Conservation (phyloP, 1,140 invertebrate genomes). For the Lutraria rhynchaena region DNA sequence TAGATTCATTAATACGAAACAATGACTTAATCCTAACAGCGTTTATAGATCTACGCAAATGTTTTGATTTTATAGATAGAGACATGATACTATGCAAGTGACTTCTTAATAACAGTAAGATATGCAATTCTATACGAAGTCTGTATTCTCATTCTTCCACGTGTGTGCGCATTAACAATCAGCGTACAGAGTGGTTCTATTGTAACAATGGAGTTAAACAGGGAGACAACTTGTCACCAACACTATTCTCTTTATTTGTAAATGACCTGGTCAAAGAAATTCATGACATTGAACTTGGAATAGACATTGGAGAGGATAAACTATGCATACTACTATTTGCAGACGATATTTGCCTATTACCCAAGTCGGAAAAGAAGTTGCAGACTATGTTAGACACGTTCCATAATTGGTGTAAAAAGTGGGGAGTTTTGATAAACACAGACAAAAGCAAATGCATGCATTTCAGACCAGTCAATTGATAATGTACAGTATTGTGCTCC, state of each 20-base stretch:
- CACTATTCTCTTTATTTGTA: slow-evolving; percentile 25
- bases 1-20: too few species aligned
- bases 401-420: slow-evolving; percentile 15
- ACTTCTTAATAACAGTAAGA: too few species aligned
- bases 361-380: not conserved
- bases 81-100: too few species aligned
- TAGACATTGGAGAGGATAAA: not conserved
- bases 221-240: too few species aligned
- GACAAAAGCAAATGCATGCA: slow-evolving; percentile 24
- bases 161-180: too few species aligned
- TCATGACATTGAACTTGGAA: slow-evolving; percentile 22
- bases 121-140: too few species aligned
- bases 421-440: slow-evolving; percentile 18
- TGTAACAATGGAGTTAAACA: slow-evolving; percentile 34
- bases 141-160: too few species aligned
- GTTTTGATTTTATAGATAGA: too few species aligned
- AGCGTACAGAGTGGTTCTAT: slow-evolving; percentile 36
- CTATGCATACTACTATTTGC: too few species aligned
- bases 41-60: too few species aligned
- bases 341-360: slow-evolving; percentile 21
- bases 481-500: slow-evolving; percentile 48
- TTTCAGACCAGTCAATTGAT: slow-evolving; percentile 34
- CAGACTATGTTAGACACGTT: slow-evolving; percentile 8
- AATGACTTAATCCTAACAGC: too few species aligned
- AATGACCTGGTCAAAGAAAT: slow-evolving; percentile 26